These are phyloP conservation scores for Scaptomyza hsui DNA, from an alignment of 1,140 invertebrate species.

Conservation along the genomic window DNA sequence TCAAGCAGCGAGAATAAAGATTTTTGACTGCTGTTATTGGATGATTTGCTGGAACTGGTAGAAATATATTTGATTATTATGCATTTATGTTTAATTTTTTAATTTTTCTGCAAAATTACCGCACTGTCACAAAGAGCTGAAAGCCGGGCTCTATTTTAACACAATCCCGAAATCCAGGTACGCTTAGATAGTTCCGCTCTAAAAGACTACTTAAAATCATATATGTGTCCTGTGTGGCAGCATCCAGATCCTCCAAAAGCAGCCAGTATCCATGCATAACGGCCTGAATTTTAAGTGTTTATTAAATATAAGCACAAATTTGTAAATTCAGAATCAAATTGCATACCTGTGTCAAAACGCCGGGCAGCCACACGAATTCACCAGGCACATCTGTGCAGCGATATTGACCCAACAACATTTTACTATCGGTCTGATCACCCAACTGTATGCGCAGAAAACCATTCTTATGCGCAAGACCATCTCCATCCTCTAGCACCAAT, in stretches of 20 bases:
- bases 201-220: slow-evolving; percentile 93
- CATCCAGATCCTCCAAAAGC: slow-evolving; percentile 97
- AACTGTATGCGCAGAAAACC: slow-evolving; percentile 90
- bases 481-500: slow-evolving; percentile 44
- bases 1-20: slow-evolving; percentile 88
- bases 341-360: slow-evolving; percentile 91
- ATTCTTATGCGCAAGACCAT: slow-evolving; percentile 43
- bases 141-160: slow-evolving; percentile 92
- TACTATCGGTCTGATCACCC: slow-evolving; percentile 98
- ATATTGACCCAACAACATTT: slow-evolving; percentile 97
- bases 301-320: too few species aligned
- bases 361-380: slow-evolving; percentile 98
- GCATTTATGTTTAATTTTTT: neutral
- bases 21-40: slow-evolving; percentile 85
- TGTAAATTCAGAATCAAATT: neutral
- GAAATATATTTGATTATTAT: slow-evolving; percentile 28
- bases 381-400: slow-evolving; percentile 98
- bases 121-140: slow-evolving; percentile 95
- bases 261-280: slow-evolving; percentile 96
- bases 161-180: slow-evolving; percentile 94
- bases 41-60: slow-evolving; percentile 85
- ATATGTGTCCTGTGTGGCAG: slow-evolving; percentile 95
- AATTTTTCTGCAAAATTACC: slow-evolving; percentile 85
- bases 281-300: slow-evolving; percentile 86
- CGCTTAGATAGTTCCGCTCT: slow-evolving; percentile 92